These are phyloP conservation scores for Subacronicta megacephala DNA, from an alignment of 2,888 invertebrate species.

Conservation along the genomic window DNA sequence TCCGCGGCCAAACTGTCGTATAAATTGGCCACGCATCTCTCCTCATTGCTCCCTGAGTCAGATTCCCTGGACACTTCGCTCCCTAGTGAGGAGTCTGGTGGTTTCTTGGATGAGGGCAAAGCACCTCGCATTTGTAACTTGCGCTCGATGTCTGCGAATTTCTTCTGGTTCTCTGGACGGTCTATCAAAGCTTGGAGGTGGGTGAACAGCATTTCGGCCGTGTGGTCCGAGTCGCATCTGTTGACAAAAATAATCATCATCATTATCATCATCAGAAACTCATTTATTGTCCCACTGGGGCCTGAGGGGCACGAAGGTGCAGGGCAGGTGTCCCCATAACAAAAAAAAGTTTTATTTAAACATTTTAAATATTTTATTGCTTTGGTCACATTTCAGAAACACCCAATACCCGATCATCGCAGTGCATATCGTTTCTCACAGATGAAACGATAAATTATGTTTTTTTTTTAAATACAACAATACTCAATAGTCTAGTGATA, in stretches of 20 bases:
- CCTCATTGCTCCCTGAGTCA: conserved; percentile 92
- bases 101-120: conserved; percentile 90
- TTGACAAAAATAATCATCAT: conserved; percentile 40
- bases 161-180: conserved; percentile 95
- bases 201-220: conserved; percentile 95
- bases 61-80: conserved; percentile 93
- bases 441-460: too few species aligned
- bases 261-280: too few species aligned
- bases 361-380: too few species aligned
- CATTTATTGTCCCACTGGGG: too few species aligned
- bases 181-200: conserved; percentile 95
- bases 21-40: conserved; percentile 92
- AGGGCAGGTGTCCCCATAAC: too few species aligned
- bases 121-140: conserved; percentile 89
- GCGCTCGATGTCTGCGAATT: conserved; percentile 94
- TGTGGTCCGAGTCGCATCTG: conserved; percentile 97
- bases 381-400: too few species aligned
- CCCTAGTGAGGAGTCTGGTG: conserved; percentile 93
- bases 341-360: too few species aligned
- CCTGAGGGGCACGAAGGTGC: too few species aligned
- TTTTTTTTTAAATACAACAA: too few species aligned
- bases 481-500: too few species aligned
- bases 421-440: too few species aligned
- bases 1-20: conserved; percentile 98
- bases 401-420: too few species aligned